Evolutionary conservation across 2,113 vertebrate species (phyloP).

Genomic region (Haemorhous mexicanus): DNA sequence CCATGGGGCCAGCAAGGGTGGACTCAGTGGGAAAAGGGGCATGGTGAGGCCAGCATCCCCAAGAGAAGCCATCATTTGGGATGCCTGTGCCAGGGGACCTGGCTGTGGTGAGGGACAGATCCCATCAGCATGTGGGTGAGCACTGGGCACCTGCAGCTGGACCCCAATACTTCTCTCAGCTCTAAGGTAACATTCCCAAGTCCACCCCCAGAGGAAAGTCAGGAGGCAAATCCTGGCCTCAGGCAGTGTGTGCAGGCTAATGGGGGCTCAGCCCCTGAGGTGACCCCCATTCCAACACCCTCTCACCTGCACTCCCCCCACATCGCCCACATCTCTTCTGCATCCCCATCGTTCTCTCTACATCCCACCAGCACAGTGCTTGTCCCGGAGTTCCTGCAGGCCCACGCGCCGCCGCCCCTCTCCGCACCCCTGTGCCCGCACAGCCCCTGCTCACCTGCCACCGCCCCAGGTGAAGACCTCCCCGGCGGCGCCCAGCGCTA

Average conservation of each 20-base stretch:
- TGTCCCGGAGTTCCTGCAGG: fast-evolving
- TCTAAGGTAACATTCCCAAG: background rate
- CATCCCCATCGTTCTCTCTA: background rate
- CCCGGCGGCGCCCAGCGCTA: conserved; percentile 75
- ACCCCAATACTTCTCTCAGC: background rate
- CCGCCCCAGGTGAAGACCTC: conserved; percentile 84
- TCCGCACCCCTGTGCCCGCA: too few relatives aligned
- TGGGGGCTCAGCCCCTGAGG: fast-evolving
- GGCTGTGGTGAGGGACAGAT: background rate
- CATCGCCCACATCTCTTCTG: background rate
- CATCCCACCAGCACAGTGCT: background rate
- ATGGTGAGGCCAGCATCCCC: fast-evolving
- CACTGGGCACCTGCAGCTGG: background rate
- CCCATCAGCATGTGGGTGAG: background rate
- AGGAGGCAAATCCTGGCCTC: background rate
- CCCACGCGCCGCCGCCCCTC: background rate
- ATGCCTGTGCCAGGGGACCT: fast-evolving
- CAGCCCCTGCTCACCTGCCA: conserved; percentile 76
- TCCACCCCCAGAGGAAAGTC: background rate
- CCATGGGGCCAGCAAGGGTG: background rate
- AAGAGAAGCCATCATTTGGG: background rate
- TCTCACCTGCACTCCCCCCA: background rate
- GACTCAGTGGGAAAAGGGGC: background rate
- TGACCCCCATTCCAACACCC: fast-evolving
- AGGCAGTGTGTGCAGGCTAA: background rate